Percentiles rank a stretch among this genome's conserved stretches.
Conservation (phyloP, 1,140 invertebrate genomes). For the Phymastichus coffea region DNA sequence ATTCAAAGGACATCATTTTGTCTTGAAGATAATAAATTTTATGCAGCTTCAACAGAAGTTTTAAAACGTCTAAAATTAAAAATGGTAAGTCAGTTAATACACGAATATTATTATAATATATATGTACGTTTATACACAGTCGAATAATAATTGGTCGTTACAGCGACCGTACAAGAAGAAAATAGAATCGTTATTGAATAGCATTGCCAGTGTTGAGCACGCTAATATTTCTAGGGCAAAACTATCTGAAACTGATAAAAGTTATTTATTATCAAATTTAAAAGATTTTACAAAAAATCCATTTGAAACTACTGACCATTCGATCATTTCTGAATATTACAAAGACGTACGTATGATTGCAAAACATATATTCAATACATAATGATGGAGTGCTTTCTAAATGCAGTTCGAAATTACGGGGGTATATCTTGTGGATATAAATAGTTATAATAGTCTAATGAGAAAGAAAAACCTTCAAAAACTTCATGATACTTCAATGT, state of each 20-base stretch:
- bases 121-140: background rate
- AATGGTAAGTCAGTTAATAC: background rate
- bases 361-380: background rate
- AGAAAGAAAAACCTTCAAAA: background rate
- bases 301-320: background rate
- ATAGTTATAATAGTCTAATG: background rate
- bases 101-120: background rate
- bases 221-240: background rate
- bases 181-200: background rate
- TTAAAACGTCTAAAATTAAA: background rate
- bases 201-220: background rate
- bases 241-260: background rate
- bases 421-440: background rate
- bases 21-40: background rate
- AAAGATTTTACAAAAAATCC: background rate
- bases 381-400: background rate
- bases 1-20: background rate
- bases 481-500: background rate
- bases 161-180: background rate
- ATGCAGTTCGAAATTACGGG: background rate
- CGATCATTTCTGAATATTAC: background rate
- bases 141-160: background rate
- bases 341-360: background rate
- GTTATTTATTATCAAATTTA: background rate
- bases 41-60: background rate